A percentile compares a stretch with the other conserved stretches of the same genome.
Conservation (phyloP, 2,797 vertebrate species). For the Spinus olivaceus region DNA sequence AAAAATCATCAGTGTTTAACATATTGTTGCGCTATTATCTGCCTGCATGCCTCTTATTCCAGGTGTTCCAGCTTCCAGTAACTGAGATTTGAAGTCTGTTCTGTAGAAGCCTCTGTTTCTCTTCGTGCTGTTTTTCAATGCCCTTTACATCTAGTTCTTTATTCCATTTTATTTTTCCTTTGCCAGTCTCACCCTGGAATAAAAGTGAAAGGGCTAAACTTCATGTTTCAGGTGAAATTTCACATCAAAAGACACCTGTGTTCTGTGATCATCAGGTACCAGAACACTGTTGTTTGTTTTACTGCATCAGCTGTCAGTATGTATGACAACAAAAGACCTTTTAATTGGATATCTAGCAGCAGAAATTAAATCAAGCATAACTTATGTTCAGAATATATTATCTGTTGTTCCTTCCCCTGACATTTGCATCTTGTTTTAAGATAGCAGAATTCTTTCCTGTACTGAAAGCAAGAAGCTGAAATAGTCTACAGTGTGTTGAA, state of each 20-base stretch:
- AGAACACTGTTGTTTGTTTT: neutral
- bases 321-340: neutral
- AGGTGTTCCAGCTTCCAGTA: neutral
- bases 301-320: neutral
- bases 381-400: neutral
- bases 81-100: neutral
- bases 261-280: neutral
- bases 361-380: neutral
- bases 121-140: neutral
- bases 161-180: neutral
- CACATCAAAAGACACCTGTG: neutral
- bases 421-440: neutral
- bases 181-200: neutral
- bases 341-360: neutral
- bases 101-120: neutral
- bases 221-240: neutral
- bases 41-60: neutral
- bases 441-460: neutral
- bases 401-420: neutral
- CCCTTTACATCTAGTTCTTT: neutral
- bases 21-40: neutral
- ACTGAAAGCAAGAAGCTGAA: neutral
- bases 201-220: neutral
- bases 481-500: neutral
- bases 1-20: neutral